These are phyloP conservation scores for Saiga tatarica DNA, from an alignment of 2,113 vertebrate genomes.

Conservation along the genomic window DNA sequence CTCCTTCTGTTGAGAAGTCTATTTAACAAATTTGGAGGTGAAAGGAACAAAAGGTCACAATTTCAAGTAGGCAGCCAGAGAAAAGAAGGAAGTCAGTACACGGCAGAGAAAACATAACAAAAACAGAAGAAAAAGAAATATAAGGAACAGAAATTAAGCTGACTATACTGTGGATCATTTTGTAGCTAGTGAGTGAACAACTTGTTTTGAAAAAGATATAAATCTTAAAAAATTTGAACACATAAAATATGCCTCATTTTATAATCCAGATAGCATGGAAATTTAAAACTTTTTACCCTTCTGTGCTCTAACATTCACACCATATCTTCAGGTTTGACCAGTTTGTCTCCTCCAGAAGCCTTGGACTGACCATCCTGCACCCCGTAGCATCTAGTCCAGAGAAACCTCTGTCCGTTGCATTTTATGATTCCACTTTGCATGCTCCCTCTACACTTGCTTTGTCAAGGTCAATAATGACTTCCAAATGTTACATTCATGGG, in stretches of 20 bases:
- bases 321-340: neutral
- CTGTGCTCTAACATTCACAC: neutral
- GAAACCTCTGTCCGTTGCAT: neutral
- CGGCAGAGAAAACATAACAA: neutral
- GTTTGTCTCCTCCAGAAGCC: neutral
- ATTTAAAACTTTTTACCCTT: neutral
- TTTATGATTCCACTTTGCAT: neutral
- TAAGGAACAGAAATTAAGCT: neutral
- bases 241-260: neutral
- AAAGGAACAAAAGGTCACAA: neutral
- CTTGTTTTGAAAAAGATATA: neutral
- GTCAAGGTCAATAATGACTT: neutral
- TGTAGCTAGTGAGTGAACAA: neutral
- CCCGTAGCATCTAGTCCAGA: neutral
- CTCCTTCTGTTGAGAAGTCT: neutral
- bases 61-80: neutral
- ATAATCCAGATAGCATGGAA: neutral
- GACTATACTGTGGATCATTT: neutral
- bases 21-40: neutral
- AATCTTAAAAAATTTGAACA: neutral
- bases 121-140: neutral
- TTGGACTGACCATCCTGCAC: neutral
- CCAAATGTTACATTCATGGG: neutral
- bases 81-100: neutral
- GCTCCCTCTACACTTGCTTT: neutral